Evolutionary conservation across 2,888 invertebrate genomes (phyloP).

Genomic region (Leucophenga maculata): DNA sequence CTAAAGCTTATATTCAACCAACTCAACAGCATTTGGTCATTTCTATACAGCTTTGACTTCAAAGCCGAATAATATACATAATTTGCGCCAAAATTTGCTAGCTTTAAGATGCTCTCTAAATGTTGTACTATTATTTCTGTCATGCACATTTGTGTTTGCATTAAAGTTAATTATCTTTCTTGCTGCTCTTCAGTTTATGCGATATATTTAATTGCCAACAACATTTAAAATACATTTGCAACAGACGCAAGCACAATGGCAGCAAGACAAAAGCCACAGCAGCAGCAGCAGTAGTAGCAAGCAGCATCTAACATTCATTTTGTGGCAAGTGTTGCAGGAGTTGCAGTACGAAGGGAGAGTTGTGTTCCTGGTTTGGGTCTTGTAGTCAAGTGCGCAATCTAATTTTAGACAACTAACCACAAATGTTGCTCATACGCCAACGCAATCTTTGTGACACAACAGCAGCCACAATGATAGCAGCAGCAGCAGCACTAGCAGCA

Average conservation of each 20-base stretch:
- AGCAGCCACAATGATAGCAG: neutral
- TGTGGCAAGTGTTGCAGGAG: neutral
- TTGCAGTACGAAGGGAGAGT: neutral
- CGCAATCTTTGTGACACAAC: slow-evolving; percentile 19
- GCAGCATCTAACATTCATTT: neutral
- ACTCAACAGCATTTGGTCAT: no score
- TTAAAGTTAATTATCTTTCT: slow-evolving; percentile 9
- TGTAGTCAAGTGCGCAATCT: slow-evolving; percentile 19
- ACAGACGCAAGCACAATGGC: slow-evolving; percentile 12
- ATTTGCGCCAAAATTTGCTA: no score
- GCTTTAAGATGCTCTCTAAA: neutral
- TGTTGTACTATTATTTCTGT: neutral
- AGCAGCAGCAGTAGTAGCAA: neutral
- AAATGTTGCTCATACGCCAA: slow-evolving; percentile 26
- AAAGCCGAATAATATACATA: no score
- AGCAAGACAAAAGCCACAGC: neutral
- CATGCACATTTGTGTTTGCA: slow-evolving; percentile 3
- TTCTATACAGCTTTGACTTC: no score
- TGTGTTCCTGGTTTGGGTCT: neutral
- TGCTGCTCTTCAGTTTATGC: neutral
- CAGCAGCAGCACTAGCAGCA: neutral
- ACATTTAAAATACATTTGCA: slow-evolving; percentile 23
- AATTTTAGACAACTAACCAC: slow-evolving; percentile 23
- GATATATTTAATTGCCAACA: slow-evolving; percentile 15
- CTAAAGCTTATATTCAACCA: no score